These are phyloP conservation scores for Vollenhovia emeryi DNA, from an alignment of 1,140 invertebrate species.

Conservation along the genomic window DNA sequence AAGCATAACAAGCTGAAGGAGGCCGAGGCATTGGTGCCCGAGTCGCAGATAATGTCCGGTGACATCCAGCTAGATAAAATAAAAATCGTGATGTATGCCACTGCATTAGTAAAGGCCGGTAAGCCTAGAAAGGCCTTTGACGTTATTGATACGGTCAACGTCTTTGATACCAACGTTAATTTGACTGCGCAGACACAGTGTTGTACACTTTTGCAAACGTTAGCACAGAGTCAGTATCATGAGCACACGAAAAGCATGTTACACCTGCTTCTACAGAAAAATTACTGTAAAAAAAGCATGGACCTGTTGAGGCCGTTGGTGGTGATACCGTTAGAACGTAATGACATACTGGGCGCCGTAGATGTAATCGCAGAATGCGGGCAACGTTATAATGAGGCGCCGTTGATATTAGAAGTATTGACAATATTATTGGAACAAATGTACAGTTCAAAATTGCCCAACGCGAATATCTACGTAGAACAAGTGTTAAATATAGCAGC, in stretches of 20 bases:
- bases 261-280: conserved; percentile 80
- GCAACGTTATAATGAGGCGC: conserved; percentile 84
- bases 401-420: conserved; percentile 86
- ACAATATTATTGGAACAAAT: conserved; percentile 79
- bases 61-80: conserved; percentile 86
- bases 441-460: conserved; percentile 67
- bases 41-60: conserved; percentile 81
- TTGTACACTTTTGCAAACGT: conserved; percentile 84
- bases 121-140: conserved; percentile 83
- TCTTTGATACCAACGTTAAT: conserved; percentile 70
- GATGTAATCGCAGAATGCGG: conserved; percentile 81
- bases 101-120: conserved; percentile 84
- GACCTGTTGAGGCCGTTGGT: conserved; percentile 85
- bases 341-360: conserved; percentile 84
- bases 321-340: conserved; percentile 83
- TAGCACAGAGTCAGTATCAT: conserved; percentile 76
- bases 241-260: conserved; percentile 82
- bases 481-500: conserved; percentile 80
- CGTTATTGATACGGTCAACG: conserved; percentile 81
- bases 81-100: conserved; percentile 87
- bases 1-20: conserved; percentile 83
- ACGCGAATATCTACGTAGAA: conserved; percentile 75
- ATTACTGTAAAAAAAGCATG: conserved; percentile 84
- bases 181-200: conserved; percentile 83
- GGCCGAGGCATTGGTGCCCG: conserved; percentile 82